Conservation (phyloP, 2,113 vertebrate species). For the Alexandromys fortis region DNA sequence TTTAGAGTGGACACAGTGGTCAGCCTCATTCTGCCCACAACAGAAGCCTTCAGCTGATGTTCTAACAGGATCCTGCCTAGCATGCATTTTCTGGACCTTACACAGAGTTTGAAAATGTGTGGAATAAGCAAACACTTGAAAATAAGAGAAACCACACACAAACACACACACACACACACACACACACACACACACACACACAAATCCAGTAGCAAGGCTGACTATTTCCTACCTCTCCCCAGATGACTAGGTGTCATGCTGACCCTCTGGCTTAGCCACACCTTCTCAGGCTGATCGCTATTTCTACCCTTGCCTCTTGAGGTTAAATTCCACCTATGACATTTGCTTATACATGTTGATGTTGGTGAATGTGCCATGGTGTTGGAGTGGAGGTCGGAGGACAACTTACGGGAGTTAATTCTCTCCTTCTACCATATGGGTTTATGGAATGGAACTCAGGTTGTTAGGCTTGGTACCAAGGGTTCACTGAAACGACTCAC, state of each 20-base stretch:
- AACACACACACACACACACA: neutral
- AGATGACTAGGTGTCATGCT: neutral
- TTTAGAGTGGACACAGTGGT: neutral
- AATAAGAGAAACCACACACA: neutral
- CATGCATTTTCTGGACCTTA: neutral
- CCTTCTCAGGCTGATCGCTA: neutral
- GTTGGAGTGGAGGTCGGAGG: too few species aligned
- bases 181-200: neutral
- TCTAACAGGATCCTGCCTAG: neutral
- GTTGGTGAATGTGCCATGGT: neutral
- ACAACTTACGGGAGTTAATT: neutral
- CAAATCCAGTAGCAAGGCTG: neutral
- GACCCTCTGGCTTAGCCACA: too few species aligned
- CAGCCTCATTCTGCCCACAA: neutral
- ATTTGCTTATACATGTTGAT: neutral
- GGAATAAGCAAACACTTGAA: constrained; percentile 6
- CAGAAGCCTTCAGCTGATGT: neutral
- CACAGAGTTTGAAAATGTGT: neutral
- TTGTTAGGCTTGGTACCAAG: neutral
- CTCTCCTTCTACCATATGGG: neutral
- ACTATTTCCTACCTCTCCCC: neutral
- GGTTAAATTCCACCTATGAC: neutral
- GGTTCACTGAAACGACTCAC: neutral
- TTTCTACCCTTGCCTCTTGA: neutral
- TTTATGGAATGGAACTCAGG: neutral